Percentiles rank a stretch among this genome's conserved stretches.
phyloP scores from a whole-genome alignment of 2,113 vertebrate genomes.

The Alexandromys fortis region DNA sequence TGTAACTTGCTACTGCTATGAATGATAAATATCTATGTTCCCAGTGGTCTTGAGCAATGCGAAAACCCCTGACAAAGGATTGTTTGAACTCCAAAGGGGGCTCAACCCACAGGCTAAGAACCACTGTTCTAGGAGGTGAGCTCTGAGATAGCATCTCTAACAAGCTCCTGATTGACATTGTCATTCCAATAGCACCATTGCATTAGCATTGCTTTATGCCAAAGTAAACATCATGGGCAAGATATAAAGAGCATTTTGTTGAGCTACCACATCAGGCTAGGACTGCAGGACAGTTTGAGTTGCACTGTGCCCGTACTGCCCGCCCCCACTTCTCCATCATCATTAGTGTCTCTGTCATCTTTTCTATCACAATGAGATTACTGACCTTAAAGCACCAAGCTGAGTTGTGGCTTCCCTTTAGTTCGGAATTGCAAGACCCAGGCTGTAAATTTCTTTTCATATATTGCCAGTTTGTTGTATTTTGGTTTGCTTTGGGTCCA shows the following conservation, averaged over 20 bases:
- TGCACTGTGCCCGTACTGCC: rapidly evolving
- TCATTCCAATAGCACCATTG: neutral
- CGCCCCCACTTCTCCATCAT: neutral
- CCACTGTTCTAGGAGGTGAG: neutral
- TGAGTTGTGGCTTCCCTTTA: neutral
- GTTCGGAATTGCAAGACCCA: neutral
- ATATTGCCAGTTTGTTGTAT: neutral
- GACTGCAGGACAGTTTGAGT: neutral
- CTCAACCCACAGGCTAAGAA: neutral
- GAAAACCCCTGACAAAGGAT: too few relatives aligned
- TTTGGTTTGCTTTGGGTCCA: neutral
- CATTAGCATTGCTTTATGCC: neutral
- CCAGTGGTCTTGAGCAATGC: neutral
- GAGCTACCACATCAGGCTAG: neutral
- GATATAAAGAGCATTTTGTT: neutral
- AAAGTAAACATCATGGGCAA: neutral
- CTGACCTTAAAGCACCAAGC: neutral
- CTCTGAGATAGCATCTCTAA: neutral
- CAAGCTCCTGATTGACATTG: neutral
- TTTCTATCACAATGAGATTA: constrained; percentile 11
- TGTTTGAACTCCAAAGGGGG: neutral
- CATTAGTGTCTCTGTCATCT: neutral
- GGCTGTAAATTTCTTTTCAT: neutral
- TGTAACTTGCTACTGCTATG: neutral
- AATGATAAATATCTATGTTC: neutral